Base-by-base conservation (phyloP, 2,113 vertebrate genomes). In the Otocyon megalotis region DNA sequence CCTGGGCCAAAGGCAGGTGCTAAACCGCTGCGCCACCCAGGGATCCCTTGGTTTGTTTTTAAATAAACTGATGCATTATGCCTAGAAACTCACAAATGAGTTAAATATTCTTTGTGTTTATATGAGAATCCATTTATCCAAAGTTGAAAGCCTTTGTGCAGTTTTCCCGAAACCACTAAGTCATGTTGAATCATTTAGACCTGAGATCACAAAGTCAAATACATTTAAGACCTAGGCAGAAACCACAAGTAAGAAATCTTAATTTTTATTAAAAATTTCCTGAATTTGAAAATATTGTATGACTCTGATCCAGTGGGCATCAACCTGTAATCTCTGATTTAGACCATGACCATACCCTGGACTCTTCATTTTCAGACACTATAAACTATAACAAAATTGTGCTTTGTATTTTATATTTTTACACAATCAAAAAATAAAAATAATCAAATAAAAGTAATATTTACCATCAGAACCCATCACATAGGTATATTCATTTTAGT, bases 191-290 rank as follows among this genome's bases (percentile, higher is more conserved):
- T 53, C 62, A 93, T 90, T 97, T 86, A 89, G 56, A 90, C 22
- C 84, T n/a, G 69, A 92, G 63, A 95, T 91, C 60, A 90, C 92
- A 94, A 94, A 88, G 69, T 89, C 37, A 54, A 76, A 89, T 37
- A 37, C 10, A 84, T 77, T 67, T 74, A 93, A 83, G 37, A 88
- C 79, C 26, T 32, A 69, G 71, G 32, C 32, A 89, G 77, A 97
- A 94, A 97, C 37, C 82, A 72, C 54, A 90, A 93, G 8, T 79
- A 88, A 93, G 24, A 93, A 96, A 91, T 48, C 30, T 93, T 60
- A 90, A 92, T 67, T 98, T 88, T 91, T 79, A 96, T 67, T 88
- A 22, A 92, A 87, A 95, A 85, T 77, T 88, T 97, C 71, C 82
- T 35, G 26, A 81, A 81, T 80, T 89, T 88, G 88, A 90, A 96